These are phyloP conservation scores for Tromatobia lineatoria DNA, from an alignment of 2,888 invertebrate species.

Conservation along the genomic window DNA sequence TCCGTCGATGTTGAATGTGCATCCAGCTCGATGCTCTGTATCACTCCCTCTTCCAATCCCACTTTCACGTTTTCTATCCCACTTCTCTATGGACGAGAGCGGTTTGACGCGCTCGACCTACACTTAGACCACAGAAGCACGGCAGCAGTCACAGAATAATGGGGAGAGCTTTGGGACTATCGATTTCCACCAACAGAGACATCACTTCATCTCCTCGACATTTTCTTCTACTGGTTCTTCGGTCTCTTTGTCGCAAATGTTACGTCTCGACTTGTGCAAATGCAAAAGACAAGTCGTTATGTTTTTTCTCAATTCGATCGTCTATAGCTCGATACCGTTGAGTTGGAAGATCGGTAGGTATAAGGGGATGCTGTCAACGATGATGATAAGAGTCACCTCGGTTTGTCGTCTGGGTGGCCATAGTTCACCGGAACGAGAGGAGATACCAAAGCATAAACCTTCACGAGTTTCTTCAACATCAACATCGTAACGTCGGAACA, in stretches of 20 bases:
- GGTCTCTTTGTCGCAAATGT: conserved; percentile 42
- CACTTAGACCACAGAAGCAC: conserved; percentile 39
- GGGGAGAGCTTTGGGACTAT: conserved; percentile 38
- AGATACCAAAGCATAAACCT: conserved; percentile 2
- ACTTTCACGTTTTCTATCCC: conserved; percentile 30
- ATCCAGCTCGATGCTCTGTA: conserved; percentile 24
- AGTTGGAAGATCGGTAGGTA: conserved; percentile 2
- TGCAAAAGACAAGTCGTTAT: conserved; percentile 39
- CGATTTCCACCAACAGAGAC: conserved; percentile 41
- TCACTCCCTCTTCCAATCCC: conserved; percentile 36
- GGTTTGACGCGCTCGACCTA: conserved; percentile 49
- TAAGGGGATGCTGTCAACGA: conserved; percentile 27
- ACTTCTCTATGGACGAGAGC: conserved; percentile 36
- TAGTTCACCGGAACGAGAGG: conserved; percentile 18
- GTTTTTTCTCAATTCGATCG: conserved; percentile 51
- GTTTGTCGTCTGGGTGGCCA: conserved; percentile 24
- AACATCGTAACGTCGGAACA: too few relatives aligned
- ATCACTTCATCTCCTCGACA: conserved; percentile 35
- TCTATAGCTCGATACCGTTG: conserved; percentile 34
- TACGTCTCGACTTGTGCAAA: conserved; percentile 31
- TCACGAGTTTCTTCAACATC: conserved; percentile 25
- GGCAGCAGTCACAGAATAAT: conserved; percentile 33
- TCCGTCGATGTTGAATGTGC: conserved; percentile 32
- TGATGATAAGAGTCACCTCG: conserved; percentile 44
- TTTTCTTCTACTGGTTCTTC: not conserved